phyloP scores from a whole-genome alignment of 2,797 vertebrate genomes.

The Meda fulgida region DNA sequence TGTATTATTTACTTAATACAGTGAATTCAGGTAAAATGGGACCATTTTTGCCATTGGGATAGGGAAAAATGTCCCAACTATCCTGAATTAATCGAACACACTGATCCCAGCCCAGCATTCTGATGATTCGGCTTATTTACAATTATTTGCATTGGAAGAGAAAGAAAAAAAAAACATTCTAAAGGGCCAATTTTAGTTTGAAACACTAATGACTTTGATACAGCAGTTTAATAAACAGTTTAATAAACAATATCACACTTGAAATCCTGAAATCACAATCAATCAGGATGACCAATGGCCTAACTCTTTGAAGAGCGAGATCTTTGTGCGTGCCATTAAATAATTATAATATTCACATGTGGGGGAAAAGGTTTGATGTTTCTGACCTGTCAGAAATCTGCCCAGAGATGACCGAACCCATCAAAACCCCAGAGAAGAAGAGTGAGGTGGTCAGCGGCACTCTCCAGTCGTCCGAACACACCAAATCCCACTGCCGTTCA shows the following conservation, averaged over 20 bases:
- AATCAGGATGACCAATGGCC: too few species aligned
- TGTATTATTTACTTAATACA: background rate
- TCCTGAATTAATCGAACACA: background rate
- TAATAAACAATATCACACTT: background rate
- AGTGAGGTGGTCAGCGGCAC: conserved; percentile 86
- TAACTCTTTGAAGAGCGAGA: too few species aligned
- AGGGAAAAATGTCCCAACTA: too few species aligned
- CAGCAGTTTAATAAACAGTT: background rate
- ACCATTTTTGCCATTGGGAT: background rate
- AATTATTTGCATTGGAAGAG: background rate
- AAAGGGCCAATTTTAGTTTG: background rate
- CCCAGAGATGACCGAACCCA: conserved; percentile 88
- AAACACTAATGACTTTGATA: background rate
- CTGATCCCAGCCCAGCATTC: background rate
- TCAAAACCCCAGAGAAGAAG: conserved; percentile 86
- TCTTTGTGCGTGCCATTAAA: background rate
- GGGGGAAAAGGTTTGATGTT: background rate
- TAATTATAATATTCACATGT: background rate
- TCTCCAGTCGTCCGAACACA: conserved; percentile 90
- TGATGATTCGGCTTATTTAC: background rate
- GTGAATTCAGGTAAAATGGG: background rate
- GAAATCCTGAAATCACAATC: background rate
- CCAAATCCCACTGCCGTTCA: conserved; percentile 87
- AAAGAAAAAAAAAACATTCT: background rate
- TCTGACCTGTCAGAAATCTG: conserved; percentile 92